phyloP scores from a whole-genome alignment of 2,113 vertebrate genomes.

The Puntigrus tetrazona region DNA sequence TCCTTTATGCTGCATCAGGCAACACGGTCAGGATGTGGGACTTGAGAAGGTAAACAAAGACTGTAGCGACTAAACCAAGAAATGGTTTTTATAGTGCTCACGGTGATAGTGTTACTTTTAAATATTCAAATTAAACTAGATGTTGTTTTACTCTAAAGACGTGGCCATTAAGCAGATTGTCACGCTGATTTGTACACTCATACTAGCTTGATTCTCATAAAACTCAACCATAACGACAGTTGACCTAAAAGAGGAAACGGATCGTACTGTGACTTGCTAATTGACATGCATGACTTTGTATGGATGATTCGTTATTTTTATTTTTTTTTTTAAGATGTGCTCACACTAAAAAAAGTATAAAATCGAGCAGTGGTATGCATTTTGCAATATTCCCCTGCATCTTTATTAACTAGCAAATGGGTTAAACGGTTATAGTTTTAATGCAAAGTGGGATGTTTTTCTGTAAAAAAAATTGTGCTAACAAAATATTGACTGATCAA shows the following conservation, averaged over 20 bases:
- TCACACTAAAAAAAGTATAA: too few relatives aligned
- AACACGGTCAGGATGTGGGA: constrained; percentile 98
- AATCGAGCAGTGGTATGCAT: too few relatives aligned
- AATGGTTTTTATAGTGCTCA: not conserved
- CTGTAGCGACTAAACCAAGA: not conserved
- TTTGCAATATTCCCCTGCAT: too few relatives aligned
- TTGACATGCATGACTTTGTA: not conserved
- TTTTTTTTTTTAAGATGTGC: too few relatives aligned
- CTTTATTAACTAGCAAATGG: too few relatives aligned
- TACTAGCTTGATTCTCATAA: not conserved
- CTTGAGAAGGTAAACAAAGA: constrained; percentile 83
- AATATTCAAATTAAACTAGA: not conserved
- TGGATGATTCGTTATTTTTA: too few relatives aligned
- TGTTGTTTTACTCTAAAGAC: not conserved
- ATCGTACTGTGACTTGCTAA: not conserved
- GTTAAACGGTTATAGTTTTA: too few relatives aligned
- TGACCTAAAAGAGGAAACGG: not conserved
- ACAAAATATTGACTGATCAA: too few relatives aligned
- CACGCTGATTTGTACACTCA: not conserved
- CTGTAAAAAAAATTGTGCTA: too few relatives aligned
- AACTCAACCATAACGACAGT: not conserved
- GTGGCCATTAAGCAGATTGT: too few relatives aligned
- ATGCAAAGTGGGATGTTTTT: too few relatives aligned
- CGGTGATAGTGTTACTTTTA: not conserved
- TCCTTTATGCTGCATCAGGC: constrained; percentile 92